These are phyloP conservation scores for Apodemus sylvaticus DNA, from an alignment of 2,113 vertebrate genomes.

Conservation along the genomic window DNA sequence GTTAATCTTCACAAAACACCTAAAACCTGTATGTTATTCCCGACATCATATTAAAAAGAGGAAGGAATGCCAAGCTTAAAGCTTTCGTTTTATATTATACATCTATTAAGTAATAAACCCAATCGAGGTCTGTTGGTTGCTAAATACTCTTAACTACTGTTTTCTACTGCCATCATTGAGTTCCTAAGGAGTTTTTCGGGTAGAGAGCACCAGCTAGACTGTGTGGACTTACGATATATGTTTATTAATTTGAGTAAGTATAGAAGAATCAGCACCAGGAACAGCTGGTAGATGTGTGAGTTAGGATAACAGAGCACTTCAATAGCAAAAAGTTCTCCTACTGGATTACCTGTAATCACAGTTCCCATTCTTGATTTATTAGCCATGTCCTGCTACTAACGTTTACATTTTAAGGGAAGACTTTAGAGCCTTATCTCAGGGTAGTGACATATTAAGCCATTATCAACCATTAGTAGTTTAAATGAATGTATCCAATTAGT, in stretches of 20 bases:
- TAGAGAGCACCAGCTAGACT: not conserved
- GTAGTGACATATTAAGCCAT: constrained; percentile 66
- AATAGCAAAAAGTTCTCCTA: not conserved
- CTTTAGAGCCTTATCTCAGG: constrained; percentile 51
- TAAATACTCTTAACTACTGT: not conserved
- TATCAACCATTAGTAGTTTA: constrained; percentile 67
- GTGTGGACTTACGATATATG: not conserved
- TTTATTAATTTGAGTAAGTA: constrained; percentile 17
- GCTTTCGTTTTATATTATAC: not conserved
- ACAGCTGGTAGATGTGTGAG: not conserved
- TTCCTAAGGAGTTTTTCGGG: not conserved
- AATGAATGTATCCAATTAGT: constrained; percentile 67
- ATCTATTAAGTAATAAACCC: constrained; percentile 8
- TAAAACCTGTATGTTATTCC: not conserved
- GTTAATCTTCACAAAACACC: constrained; percentile 51
- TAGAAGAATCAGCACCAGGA: constrained; percentile 19
- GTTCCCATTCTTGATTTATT: constrained; percentile 59
- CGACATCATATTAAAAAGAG: not conserved
- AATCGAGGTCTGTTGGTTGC: not conserved
- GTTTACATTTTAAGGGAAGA: constrained; percentile 50
- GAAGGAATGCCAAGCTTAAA: not conserved
- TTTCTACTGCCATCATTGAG: not conserved
- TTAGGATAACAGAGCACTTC: not conserved
- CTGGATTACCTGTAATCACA: not conserved
- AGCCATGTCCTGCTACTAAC: constrained; percentile 22